Evolutionary conservation across 2,888 invertebrate species (phyloP).

Genomic region (Tortricodes alternella): DNA sequence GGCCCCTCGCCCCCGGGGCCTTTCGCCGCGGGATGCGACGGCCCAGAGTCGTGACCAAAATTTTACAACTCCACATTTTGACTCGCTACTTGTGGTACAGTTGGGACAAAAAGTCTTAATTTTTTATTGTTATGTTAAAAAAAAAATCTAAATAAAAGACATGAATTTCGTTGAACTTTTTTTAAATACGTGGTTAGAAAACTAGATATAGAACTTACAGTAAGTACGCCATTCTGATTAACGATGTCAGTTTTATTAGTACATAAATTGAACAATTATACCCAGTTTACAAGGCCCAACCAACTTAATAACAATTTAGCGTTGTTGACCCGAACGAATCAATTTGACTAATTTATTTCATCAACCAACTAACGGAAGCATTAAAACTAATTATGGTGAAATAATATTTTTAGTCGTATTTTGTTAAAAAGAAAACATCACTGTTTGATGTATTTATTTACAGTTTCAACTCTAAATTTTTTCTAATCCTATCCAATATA

Average conservation of each 20-base stretch:
- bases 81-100: slow-evolving; percentile 30
- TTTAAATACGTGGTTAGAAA: too few species aligned
- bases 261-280: neutral
- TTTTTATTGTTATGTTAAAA: too few species aligned
- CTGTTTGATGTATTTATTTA: too few species aligned
- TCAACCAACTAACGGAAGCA: neutral
- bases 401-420: too few species aligned
- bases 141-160: too few species aligned
- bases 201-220: too few species aligned
- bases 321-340: neutral
- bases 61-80: slow-evolving; percentile 44
- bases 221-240: too few species aligned
- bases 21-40: slow-evolving; percentile 26
- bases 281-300: neutral
- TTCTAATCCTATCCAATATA: neutral
- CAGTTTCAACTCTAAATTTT: too few species aligned
- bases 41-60: slow-evolving; percentile 48
- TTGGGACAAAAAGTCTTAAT: neutral
- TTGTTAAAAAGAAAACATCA: neutral
- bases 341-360: neutral
- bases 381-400: neutral
- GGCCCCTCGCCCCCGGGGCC: neutral
- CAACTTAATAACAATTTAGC: neutral
- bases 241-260: too few species aligned
- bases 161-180: too few species aligned